A percentile compares a stretch with the other conserved stretches of the same genome.
phyloP scores from a whole-genome alignment of 2,113 vertebrate genomes.

The Theristicus caerulescens region DNA sequence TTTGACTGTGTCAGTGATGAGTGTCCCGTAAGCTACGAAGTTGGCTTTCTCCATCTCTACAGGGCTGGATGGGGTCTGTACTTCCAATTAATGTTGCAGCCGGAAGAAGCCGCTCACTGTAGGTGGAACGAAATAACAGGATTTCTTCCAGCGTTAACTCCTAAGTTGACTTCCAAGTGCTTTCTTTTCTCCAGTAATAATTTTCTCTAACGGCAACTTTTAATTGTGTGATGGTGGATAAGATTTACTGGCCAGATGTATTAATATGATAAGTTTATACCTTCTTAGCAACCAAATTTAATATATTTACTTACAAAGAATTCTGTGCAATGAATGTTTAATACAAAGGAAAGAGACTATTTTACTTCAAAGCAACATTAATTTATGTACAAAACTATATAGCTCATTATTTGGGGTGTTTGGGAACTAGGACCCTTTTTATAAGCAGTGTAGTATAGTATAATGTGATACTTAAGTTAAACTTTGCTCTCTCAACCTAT shows the following conservation, averaged over 20 bases:
- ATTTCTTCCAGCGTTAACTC: slow-evolving; percentile 37
- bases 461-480: slow-evolving; percentile 15
- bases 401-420: slow-evolving; percentile 37
- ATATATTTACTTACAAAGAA: slow-evolving; percentile 69
- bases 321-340: slow-evolving; percentile 64
- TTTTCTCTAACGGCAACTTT: slow-evolving; percentile 16
- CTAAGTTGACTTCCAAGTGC: slow-evolving; percentile 41
- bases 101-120: not conserved
- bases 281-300: slow-evolving; percentile 70
- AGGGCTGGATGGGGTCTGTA: slow-evolving; percentile 39
- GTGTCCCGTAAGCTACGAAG: not conserved
- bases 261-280: slow-evolving; percentile 54
- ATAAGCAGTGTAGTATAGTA: slow-evolving; percentile 41
- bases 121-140: not conserved
- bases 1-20: not conserved
- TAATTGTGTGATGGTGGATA: slow-evolving; percentile 6
- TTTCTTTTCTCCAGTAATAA: slow-evolving; percentile 49
- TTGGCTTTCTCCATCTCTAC: not conserved
- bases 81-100: slow-evolving; percentile 48
- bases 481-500: slow-evolving; percentile 33
- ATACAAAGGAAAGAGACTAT: slow-evolving; percentile 59
- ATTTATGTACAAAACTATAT: slow-evolving; percentile 59
- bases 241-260: slow-evolving; percentile 44
- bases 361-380: slow-evolving; percentile 65
- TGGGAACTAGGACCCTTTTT: slow-evolving; percentile 45